These are phyloP conservation scores for Lepidochitona cinerea DNA, from an alignment of 2,888 invertebrate species.

Conservation along the genomic window DNA sequence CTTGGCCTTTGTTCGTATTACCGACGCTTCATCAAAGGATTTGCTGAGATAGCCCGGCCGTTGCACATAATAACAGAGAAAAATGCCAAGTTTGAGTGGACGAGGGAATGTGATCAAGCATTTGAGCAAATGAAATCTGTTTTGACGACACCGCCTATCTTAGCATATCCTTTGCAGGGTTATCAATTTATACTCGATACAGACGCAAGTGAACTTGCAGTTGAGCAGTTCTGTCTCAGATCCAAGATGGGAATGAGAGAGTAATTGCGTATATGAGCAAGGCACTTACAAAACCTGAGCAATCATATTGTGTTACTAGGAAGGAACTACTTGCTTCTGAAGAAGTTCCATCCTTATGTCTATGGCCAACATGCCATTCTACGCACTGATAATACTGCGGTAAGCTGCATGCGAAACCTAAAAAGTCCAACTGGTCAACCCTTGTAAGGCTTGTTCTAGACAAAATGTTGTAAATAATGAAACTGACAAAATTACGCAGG, in stretches of 20 bases:
- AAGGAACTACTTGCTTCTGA: not conserved
- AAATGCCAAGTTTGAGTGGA: not conserved
- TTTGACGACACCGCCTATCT: not conserved
- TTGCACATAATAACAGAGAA: not conserved
- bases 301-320: not conserved
- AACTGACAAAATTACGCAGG: too few relatives aligned
- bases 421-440: conserved; percentile 26
- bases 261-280: not conserved
- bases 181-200: not conserved
- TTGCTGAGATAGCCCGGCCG: not conserved
- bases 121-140: not conserved
- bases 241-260: not conserved
- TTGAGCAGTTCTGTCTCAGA: not conserved
- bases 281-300: not conserved
- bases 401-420: conserved; percentile 24
- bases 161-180: not conserved
- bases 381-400: conserved; percentile 31
- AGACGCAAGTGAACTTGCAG: not conserved
- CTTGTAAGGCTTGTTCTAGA: not conserved
- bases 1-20: not conserved
- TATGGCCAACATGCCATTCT: conserved; percentile 20
- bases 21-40: not conserved
- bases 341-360: conserved; percentile 30
- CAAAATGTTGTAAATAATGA: not conserved
- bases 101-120: not conserved